Percentiles rank a stretch among this genome's conserved stretches.
phyloP scores from a whole-genome alignment of 1,140 invertebrate species.

The Euura lappo region DNA sequence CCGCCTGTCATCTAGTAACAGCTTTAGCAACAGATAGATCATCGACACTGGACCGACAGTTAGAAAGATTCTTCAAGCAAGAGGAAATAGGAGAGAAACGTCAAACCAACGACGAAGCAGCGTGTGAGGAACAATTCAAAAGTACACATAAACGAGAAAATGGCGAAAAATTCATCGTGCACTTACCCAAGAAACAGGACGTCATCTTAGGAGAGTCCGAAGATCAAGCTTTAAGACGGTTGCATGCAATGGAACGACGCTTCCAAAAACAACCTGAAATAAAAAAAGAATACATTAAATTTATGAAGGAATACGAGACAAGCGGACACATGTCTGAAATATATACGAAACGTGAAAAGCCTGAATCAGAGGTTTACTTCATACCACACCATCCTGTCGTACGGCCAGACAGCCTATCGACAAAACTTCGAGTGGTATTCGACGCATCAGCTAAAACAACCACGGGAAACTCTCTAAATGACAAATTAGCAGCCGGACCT shows the following conservation, averaged over 20 bases:
- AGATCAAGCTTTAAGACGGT: neutral
- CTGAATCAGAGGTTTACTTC: neutral
- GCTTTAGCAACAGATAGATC: neutral
- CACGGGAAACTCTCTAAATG: constrained; percentile 23
- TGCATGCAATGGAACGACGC: neutral
- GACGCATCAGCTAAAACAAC: constrained; percentile 16
- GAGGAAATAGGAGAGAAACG: neutral
- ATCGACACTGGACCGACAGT: constrained; percentile 8
- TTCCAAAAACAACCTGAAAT: neutral
- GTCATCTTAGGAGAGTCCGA: neutral
- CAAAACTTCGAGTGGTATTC: constrained; percentile 29
- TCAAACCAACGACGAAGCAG: neutral
- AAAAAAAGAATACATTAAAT: constrained; percentile 23
- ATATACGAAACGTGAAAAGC: neutral
- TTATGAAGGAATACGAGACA: constrained; percentile 39
- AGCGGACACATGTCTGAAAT: constrained; percentile 33
- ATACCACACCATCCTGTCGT: neutral
- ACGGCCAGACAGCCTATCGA: constrained; percentile 14
- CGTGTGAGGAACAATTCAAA: neutral
- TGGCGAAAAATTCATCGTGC: neutral
- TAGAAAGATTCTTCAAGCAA: constrained; percentile 15
- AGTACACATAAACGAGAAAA: neutral
- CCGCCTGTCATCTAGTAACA: neutral
- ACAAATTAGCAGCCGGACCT: constrained; percentile 16
- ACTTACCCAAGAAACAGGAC: neutral